Conservation (phyloP, 2,797 vertebrate species). For the Syndactyla subalaris region DNA sequence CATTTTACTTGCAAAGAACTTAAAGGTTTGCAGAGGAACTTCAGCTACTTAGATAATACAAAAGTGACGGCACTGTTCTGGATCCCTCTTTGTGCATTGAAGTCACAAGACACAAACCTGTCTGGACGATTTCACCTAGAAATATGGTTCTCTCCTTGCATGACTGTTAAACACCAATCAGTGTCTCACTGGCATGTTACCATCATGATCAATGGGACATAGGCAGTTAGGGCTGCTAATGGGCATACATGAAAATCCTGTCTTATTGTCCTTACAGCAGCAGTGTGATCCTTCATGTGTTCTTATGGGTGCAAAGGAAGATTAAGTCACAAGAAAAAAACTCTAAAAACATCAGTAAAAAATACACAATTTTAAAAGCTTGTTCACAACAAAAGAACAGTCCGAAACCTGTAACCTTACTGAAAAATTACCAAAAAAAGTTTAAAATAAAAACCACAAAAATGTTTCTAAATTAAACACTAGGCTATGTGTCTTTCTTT, state of each 20-base stretch:
- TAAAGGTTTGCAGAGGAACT: background rate
- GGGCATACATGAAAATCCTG: background rate
- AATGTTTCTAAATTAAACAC: background rate
- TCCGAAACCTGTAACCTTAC: background rate
- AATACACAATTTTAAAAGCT: background rate
- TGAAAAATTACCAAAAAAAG: background rate
- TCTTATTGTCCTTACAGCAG: background rate
- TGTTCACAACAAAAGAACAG: background rate
- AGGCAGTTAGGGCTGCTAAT: background rate
- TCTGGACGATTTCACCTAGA: background rate
- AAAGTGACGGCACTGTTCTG: background rate
- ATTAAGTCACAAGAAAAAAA: background rate
- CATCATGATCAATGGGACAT: fast-evolving
- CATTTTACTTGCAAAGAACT: background rate
- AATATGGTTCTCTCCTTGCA: background rate
- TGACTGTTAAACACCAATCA: background rate
- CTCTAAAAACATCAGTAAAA: background rate
- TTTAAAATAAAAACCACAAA: background rate
- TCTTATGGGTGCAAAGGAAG: background rate
- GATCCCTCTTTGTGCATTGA: background rate
- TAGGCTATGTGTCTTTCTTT: background rate
- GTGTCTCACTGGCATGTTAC: background rate
- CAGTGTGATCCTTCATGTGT: fast-evolving
- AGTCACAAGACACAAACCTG: background rate
- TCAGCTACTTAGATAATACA: background rate